Evolutionary conservation across 2,888 invertebrate species (phyloP), one percentile per base, ranked within the genome.

Genomic region (Synergus gifuensis): DNA sequence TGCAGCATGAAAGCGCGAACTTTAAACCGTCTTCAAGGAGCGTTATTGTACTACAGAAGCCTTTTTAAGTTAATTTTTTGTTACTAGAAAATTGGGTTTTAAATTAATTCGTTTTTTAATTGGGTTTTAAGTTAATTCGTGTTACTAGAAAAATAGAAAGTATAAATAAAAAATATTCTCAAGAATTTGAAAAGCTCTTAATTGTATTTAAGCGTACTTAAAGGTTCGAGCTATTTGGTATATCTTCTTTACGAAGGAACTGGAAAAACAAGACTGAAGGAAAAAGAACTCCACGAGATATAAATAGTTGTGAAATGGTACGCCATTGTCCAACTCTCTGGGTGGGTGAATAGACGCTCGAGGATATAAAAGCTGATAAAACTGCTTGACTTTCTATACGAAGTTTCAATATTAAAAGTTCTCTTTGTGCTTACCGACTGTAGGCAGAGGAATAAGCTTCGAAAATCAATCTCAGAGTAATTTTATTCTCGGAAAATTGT

Each of bases 351-450:
- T 54, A 40, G 73, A 28, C 54, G 54, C 54, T 73, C 54, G 40
- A 54, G 49, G 54, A 73, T 54, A 73, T 54, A 36, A 36, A 36
- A 36, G 36, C 36, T 36, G 36, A 36, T 36, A 54, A 54, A 40
- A 73, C 11, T 73, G 49, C 54, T 54, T 40, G 73, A 73, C 54
- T 73, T 73, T 73, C 28, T 73, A 18, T 73, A 40, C 49, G 28
- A 73, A 73, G 49, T 73, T 54, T 73, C 40, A 73, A 73, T 58
- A 58, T 73, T 36, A 73, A 73, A 58, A 73, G 54, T 73, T 73
- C 54, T 16, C 11, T 36, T 73, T 73, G 62, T 62, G 62, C 12
- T 62, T 62, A 4, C n/a, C 49, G 16, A 36, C 49, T 40, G n/a
- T 28, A 28, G 11, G 49, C 11, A 40, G 5, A 54, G 28, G 36